Percentiles rank a stretch among this genome's conserved stretches.
Evolutionary conservation across 2,888 invertebrate species (phyloP).

Genomic region (Poecilobothrus nobilitatus): DNA sequence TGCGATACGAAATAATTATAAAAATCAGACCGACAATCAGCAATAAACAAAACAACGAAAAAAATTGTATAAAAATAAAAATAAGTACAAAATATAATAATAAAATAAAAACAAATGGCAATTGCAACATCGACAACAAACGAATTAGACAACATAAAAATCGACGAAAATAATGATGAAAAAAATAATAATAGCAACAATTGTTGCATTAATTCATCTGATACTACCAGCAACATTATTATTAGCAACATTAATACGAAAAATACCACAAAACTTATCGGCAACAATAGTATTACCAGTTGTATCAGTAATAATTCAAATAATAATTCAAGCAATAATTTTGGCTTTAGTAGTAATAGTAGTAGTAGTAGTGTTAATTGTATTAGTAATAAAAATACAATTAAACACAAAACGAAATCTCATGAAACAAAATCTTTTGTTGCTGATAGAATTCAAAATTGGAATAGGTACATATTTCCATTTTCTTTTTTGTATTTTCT

Average conservation of each 20-base stretch:
- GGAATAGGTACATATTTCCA: constrained; percentile 22
- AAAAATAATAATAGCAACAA: background rate
- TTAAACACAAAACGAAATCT: background rate
- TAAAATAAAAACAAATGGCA: background rate
- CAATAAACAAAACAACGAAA: background rate
- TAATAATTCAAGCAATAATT: no score
- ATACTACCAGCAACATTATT: background rate
- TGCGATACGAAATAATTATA: background rate
- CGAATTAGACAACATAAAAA: background rate
- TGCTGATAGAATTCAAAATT: constrained; percentile 21
- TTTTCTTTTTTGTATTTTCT: background rate
- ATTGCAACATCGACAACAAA: background rate
- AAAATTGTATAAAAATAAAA: background rate
- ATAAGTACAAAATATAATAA: background rate
- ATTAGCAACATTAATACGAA: no score
- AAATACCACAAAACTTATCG: background rate
- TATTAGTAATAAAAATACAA: no score
- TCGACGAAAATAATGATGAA: background rate
- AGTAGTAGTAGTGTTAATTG: no score
- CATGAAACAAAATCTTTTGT: constrained; percentile 8
- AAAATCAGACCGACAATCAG: background rate
- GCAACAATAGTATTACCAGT: background rate
- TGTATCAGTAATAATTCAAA: background rate
- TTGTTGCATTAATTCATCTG: background rate
- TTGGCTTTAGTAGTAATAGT: no score